A percentile compares a stretch with the other conserved stretches of the same genome.
Evolutionary conservation across 2,888 invertebrate species (phyloP).

Genomic region (Phengaris arion): DNA sequence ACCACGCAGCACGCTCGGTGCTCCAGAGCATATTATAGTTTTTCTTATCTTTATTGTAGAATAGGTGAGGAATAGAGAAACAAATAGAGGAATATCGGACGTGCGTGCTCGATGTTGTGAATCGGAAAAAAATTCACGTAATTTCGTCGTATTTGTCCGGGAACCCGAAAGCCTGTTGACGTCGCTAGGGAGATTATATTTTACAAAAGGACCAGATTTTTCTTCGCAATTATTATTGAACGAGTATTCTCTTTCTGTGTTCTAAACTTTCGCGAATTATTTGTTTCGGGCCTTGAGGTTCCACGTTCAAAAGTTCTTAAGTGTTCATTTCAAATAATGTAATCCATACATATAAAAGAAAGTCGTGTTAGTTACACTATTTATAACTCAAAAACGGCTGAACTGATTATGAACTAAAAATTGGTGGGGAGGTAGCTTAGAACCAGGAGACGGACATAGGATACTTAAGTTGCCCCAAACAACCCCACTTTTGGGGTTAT

Average conservation of each 20-base stretch:
- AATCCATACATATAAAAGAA: too few species aligned
- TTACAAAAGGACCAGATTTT: constrained; percentile 19
- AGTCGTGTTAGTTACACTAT: too few species aligned
- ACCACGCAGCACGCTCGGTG: constrained; percentile 39
- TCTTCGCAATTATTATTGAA: constrained; percentile 10
- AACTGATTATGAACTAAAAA: too few species aligned
- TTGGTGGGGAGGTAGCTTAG: too few species aligned
- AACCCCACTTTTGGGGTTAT: too few species aligned
- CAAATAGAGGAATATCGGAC: constrained; percentile 42
- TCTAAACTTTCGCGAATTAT: not conserved
- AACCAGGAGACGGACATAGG: too few species aligned
- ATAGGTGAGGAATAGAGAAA: constrained; percentile 45
- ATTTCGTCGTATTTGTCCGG: constrained; percentile 16
- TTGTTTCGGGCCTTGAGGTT: not conserved
- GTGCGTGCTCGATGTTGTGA: constrained; percentile 30
- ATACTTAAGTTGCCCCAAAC: too few species aligned
- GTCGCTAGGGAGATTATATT: constrained; percentile 26
- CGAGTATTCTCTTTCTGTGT: not conserved
- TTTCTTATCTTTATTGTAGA: constrained; percentile 56
- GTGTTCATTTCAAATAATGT: not conserved
- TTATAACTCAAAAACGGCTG: too few species aligned
- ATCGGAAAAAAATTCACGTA: constrained; percentile 26
- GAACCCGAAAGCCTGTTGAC: not conserved
- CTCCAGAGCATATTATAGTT: constrained; percentile 61
- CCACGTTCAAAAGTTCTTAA: not conserved